A percentile compares a stretch with the other conserved stretches of the same genome.
Conservation (phyloP, 2,888 invertebrate species). For the Philonicus albiceps region DNA sequence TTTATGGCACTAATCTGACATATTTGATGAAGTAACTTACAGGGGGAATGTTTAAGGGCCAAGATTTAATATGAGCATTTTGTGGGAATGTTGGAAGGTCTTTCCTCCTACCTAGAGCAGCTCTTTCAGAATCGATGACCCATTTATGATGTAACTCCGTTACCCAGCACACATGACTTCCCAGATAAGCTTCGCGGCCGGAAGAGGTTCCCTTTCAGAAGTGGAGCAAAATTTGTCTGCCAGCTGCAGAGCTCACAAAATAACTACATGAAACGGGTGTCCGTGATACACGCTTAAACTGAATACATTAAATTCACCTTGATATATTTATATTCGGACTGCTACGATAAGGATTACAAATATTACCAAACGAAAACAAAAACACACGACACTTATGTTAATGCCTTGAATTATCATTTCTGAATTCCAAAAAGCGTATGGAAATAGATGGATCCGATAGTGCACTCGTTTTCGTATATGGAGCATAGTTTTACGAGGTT, state of each 20-base stretch:
- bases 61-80: background rate
- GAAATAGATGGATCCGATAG: background rate
- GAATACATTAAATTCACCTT: background rate
- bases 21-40: background rate
- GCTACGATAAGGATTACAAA: background rate
- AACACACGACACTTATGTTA: background rate
- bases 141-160: constrained; percentile 15
- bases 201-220: background rate
- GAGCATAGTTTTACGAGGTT: background rate
- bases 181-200: background rate
- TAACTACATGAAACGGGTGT: background rate
- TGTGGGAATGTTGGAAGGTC: background rate
- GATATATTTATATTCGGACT: constrained; percentile 5
- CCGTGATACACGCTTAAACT: background rate
- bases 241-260: background rate
- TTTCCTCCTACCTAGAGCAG: background rate
- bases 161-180: background rate
- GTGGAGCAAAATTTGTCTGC: constrained; percentile 15
- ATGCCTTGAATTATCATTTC: background rate
- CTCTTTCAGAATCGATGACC: constrained; percentile 16
- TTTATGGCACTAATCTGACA: background rate
- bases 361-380: background rate
- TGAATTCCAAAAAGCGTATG: background rate
- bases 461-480: background rate
- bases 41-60: background rate